Percentiles rank a stretch among this genome's conserved stretches.
phyloP scores from a whole-genome alignment of 2,888 invertebrate species.

The Agrilus mali region DNA sequence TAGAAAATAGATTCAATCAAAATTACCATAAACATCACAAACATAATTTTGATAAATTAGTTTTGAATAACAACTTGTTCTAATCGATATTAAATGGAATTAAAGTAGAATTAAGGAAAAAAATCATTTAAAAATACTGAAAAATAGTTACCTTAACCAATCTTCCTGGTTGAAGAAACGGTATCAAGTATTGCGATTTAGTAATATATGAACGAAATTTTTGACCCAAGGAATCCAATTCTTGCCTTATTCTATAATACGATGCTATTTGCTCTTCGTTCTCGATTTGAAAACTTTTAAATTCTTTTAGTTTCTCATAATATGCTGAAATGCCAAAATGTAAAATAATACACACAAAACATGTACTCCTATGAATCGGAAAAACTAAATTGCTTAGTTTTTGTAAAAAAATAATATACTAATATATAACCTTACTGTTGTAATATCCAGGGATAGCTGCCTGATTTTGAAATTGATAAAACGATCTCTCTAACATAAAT shows the following conservation, averaged over 20 bases:
- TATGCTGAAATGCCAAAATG: constrained; percentile 40
- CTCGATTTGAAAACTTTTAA: constrained; percentile 50
- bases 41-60: too few relatives aligned
- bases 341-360: constrained; percentile 5
- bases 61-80: background rate
- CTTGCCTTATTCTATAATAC: constrained; percentile 76
- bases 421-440: constrained; percentile 50
- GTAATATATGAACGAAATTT: constrained; percentile 72
- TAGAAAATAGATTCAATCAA: too few relatives aligned
- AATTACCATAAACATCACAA: too few relatives aligned
- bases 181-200: constrained; percentile 76
- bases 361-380: background rate
- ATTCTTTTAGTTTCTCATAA: constrained; percentile 50
- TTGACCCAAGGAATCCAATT: constrained; percentile 59
- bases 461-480: constrained; percentile 99
- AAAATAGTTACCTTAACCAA: constrained; percentile 62
- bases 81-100: background rate
- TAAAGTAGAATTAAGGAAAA: background rate
- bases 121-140: background rate
- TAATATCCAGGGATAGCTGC: constrained; percentile 82
- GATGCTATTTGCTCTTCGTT: constrained; percentile 65
- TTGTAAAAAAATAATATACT: too few relatives aligned
- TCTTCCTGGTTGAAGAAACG: constrained; percentile 90
- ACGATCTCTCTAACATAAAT: constrained; percentile 96
- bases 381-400: constrained; percentile 5